Base-by-base conservation (phyloP, 2,888 invertebrate species). In the Tetheella fluctuosa region DNA sequence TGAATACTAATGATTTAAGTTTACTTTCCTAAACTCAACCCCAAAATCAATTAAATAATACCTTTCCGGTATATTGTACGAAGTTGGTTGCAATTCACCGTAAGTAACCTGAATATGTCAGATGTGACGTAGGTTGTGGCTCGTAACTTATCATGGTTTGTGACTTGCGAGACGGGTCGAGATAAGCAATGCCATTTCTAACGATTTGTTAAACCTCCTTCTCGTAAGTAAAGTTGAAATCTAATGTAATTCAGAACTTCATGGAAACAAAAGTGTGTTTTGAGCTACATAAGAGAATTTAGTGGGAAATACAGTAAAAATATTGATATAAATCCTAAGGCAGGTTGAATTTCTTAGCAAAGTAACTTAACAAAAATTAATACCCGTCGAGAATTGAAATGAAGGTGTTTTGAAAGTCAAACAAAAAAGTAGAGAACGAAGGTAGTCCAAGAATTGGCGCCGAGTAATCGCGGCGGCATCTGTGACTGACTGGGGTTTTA, bases 401-500 rank as follows among this genome's bases (percentile, higher is more conserved):
- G 28, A 25, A 30, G 15, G 52, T 39, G 23, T 42, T 39, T 58
- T 61, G 42, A 58, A 54, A 48, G 58, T 57, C 54, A 57, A 61
- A 58, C 54, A 54, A 54, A 58, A 58, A 48, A 48, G 39, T 39
- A 5, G 20, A 48, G 20, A 20, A 54, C 10, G 23, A 34, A 34
- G 52, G 37, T 56, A 37, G 37, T 48, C 48, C 28, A 56, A 52
- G 48, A 52, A 58, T 58, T 58, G 48, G 42, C 55, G 58, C 17
- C 57, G 52, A 58, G 54, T 57, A 61, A 62, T 61, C 17, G 63
- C 59, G 23, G 53, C 56, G 28, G 62, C 68, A 68, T 62, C 63
- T 73, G 67, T 67, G 59, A 64, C 65, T 64, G 68, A 68, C 67
- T 64, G 61, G 63, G 30, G 64, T 59, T 64, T 64, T 62, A 69